Evolutionary conservation across 2,113 vertebrate species (phyloP), one percentile per base, ranked within the genome.

Genomic region (Chauna torquata): DNA sequence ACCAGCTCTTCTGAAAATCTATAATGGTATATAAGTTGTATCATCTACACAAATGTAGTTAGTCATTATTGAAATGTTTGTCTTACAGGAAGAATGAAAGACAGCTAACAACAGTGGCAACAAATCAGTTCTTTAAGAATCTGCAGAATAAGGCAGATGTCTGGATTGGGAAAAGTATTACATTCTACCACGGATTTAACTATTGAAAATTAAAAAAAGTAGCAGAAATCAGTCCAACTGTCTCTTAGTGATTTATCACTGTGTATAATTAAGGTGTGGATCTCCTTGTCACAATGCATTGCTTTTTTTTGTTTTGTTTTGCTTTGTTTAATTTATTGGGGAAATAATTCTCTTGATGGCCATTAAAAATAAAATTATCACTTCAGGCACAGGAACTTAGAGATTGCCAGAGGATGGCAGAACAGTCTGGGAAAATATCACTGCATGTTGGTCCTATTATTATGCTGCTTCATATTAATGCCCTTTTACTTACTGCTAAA

Each of bases 361-460:
- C 64, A 88, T 91, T 94, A 92, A 90, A 88, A 90, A 47, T 45
- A 69, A 93, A 94, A 88, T 72, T 50, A 45, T 36, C 38, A 44
- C 75, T 90, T 70, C 71, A 92, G 86, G 40, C 40, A 62, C 2
- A 1, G 55, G 71, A 92, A 82, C 92, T 61, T 88, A 19, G 24
- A 81, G 59, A 86, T 83, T 83, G 72, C 76, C 90, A 76, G 45
- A 90, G 82, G 71, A 38, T 74, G 71, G 20, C 66, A 86, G n/a
- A 93, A 62, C 19, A 92, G 12, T 49, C 64, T 61, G 38, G n/a
- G 62, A 83, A 92, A 93, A 86, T 66, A 88, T 74, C 79, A 88
- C 34, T 88, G 28, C 36, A 57, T 77, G 11, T 66, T 22, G 4
- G 5, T 74, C 49, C 18, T 92, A 27, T 80, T 86, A 81, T 25